A percentile compares a stretch with the other conserved stretches of the same genome.
Evolutionary conservation across 2,797 vertebrate species (phyloP).

Genomic region (Potorous gilbertii): DNA sequence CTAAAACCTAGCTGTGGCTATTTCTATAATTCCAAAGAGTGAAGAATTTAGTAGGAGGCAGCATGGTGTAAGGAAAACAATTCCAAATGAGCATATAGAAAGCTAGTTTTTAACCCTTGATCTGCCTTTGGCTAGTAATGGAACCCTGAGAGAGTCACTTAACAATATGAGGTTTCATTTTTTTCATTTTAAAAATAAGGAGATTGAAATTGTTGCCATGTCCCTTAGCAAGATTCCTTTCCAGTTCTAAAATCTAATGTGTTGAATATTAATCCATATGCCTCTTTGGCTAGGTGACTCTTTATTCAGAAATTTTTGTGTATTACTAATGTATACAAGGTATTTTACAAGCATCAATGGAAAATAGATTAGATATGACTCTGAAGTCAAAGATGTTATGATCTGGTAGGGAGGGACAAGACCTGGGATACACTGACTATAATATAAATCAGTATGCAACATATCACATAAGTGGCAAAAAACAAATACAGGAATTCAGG

Average conservation of each 20-base stretch:
- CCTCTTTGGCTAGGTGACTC: neutral
- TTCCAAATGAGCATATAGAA: neutral
- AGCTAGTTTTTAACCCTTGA: neutral
- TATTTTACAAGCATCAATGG: neutral
- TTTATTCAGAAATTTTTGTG: neutral
- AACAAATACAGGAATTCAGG: neutral
- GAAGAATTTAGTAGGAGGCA: neutral
- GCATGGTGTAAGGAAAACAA: neutral
- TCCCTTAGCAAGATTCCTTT: neutral
- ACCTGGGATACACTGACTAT: neutral
- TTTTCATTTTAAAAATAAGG: neutral
- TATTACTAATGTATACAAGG: neutral
- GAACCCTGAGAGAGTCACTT: neutral
- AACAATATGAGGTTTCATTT: neutral
- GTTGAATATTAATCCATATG: neutral
- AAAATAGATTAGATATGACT: neutral
- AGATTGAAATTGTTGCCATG: neutral
- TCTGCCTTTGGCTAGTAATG: neutral
- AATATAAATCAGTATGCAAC: neutral
- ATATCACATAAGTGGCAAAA: neutral
- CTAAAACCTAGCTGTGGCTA: neutral
- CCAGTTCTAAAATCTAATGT: neutral
- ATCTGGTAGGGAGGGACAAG: neutral
- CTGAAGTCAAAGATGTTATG: neutral
- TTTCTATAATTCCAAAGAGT: neutral